Conservation (phyloP, 2,888 invertebrate genomes). For the Linyphia triangularis region DNA sequence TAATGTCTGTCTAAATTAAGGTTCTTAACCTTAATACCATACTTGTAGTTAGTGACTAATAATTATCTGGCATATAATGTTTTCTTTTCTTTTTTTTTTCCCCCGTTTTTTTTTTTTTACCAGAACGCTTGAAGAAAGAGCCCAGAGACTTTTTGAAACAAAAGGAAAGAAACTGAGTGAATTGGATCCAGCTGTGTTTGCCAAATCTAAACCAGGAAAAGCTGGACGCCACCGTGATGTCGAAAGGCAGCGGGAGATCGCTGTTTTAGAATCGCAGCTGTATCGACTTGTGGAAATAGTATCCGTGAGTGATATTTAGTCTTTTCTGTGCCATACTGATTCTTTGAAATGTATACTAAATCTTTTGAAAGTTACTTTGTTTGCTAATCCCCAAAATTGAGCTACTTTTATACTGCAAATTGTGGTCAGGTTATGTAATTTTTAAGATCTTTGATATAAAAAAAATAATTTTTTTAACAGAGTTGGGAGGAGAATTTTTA, state of each 20-base stretch:
- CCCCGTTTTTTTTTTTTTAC: no score
- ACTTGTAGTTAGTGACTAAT: no score
- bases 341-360: no score
- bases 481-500: no score
- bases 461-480: no score
- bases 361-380: no score
- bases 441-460: no score
- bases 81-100: no score
- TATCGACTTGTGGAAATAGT: conserved; percentile 93
- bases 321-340: no score
- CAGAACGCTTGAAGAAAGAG: conserved; percentile 95
- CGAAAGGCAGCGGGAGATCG: conserved; percentile 90
- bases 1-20: background rate
- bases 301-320: conserved; percentile 80
- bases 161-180: conserved; percentile 92
- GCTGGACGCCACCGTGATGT: conserved; percentile 81
- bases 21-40: background rate
- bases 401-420: no score
- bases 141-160: conserved; percentile 95
- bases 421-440: no score
- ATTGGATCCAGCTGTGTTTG: conserved; percentile 93
- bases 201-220: conserved; percentile 91
- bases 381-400: no score
- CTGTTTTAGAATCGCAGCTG: conserved; percentile 91
- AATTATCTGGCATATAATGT: background rate